Conservation (phyloP, 2,888 invertebrate species). For the Phragmatobia fuliginosa region DNA sequence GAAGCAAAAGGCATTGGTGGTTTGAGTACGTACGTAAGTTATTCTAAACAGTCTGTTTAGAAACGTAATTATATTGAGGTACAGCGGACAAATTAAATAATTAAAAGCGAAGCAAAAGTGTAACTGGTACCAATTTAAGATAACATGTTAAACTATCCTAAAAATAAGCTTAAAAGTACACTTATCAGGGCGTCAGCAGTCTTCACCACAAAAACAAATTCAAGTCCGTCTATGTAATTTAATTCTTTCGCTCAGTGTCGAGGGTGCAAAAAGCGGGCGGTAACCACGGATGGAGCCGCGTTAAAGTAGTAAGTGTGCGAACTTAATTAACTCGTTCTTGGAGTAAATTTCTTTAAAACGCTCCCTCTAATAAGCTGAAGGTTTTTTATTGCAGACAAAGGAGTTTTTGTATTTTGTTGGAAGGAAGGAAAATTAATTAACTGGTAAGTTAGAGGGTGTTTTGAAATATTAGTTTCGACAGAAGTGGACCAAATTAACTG, state of each 20-base stretch:
- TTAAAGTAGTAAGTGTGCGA: conserved; percentile 40
- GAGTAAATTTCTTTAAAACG: conserved; percentile 53
- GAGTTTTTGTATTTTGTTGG: conserved; percentile 12
- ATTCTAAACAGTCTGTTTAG: background rate
- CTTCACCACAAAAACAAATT: conserved; percentile 41
- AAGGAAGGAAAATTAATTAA: conserved; percentile 14
- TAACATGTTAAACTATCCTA: conserved; percentile 12
- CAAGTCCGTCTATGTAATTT: conserved; percentile 56
- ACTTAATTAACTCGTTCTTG: conserved; percentile 58
- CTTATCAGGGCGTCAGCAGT: conserved; percentile 39
- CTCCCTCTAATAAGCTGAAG: conserved; percentile 39
- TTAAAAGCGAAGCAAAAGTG: background rate
- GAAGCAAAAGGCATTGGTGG: background rate
- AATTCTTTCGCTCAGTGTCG: conserved; percentile 58
- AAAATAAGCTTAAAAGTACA: conserved; percentile 33
- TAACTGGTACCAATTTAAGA: background rate
- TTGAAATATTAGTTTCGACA: conserved; percentile 9
- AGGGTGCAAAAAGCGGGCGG: conserved; percentile 50
- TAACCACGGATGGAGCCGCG: conserved; percentile 33
- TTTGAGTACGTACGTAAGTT: background rate
- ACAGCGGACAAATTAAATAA: background rate
- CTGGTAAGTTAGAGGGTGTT: background rate
- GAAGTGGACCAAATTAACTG: background rate
- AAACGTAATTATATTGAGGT: background rate
- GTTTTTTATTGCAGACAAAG: conserved; percentile 34